A percentile compares a stretch with the other conserved stretches of the same genome.
These are phyloP conservation scores for Epistrophe eligans DNA, from an alignment of 2,888 invertebrate genomes.

Conservation along the genomic window DNA sequence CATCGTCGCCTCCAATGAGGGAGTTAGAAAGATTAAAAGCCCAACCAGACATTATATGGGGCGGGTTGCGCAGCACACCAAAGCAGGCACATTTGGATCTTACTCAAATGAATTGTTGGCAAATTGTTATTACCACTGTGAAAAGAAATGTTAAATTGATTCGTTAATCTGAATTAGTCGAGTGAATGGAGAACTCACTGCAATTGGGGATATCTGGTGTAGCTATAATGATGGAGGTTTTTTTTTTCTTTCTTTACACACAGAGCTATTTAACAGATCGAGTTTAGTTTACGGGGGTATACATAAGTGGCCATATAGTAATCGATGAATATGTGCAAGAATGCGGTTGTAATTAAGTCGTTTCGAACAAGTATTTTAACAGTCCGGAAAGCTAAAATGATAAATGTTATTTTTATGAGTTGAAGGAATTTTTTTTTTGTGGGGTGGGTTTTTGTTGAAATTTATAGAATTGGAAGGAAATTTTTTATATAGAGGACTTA, in stretches of 20 bases:
- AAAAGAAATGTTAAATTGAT: slow-evolving; percentile 69
- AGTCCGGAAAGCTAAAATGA: slow-evolving; percentile 39
- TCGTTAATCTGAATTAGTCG: slow-evolving; percentile 71
- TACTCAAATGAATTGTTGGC: slow-evolving; percentile 72
- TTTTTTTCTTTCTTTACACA: neutral
- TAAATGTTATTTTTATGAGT: slow-evolving; percentile 61
- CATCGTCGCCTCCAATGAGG: neutral
- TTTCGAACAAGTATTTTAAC: slow-evolving; percentile 41
- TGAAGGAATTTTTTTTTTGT: slow-evolving; percentile 24
- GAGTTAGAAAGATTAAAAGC: slow-evolving; percentile 15
- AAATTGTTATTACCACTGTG: slow-evolving; percentile 72
- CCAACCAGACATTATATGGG: slow-evolving; percentile 1
- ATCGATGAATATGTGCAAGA: slow-evolving; percentile 60
- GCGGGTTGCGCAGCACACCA: slow-evolving; percentile 17
- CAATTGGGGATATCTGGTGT: slow-evolving; percentile 24
- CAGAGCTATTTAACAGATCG: slow-evolving; percentile 25
- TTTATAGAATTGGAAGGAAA: neutral
- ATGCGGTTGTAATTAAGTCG: slow-evolving; percentile 74
- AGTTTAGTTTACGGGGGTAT: neutral
- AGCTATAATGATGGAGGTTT: neutral
- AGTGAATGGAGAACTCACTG: slow-evolving; percentile 26
- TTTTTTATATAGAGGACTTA: neutral
- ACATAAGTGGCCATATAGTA: slow-evolving; percentile 6
- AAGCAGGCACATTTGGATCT: slow-evolving; percentile 14
- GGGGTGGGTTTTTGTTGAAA: neutral